A percentile compares a stretch with the other conserved stretches of the same genome.
Evolutionary conservation across 1,140 invertebrate genomes (phyloP).

Genomic region (Carcinoscorpius rotundicauda): DNA sequence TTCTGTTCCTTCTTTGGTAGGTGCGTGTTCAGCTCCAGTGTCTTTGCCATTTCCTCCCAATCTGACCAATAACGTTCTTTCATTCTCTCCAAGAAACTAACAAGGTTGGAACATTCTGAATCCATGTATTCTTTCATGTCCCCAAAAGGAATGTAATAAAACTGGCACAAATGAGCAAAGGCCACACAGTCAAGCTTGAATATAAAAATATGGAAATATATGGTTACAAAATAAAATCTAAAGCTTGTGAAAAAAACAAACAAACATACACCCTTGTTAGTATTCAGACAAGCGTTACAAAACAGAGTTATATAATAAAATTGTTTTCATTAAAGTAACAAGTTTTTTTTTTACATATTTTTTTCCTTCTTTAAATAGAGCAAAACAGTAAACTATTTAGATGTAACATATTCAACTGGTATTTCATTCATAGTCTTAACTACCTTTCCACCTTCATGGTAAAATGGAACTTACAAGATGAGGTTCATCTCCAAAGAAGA

Average conservation of each 20-base stretch:
- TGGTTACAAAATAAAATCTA: too few species aligned
- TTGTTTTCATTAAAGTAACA: too few species aligned
- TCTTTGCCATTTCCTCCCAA: constrained; percentile 75
- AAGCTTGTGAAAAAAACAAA: neutral
- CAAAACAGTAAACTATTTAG: too few species aligned
- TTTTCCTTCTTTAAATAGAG: neutral
- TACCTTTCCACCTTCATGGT: neutral
- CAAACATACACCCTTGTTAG: neutral
- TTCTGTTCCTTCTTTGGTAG: constrained; percentile 65
- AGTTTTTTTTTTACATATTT: too few species aligned
- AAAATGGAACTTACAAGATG: constrained; percentile 48
- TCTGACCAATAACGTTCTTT: constrained; percentile 58
- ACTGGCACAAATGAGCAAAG: constrained; percentile 25
- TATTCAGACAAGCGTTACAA: too few species aligned
- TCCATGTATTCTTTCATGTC: constrained; percentile 24
- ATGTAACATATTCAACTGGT: neutral
- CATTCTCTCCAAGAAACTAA: constrained; percentile 26
- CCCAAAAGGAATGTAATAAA: constrained; percentile 23
- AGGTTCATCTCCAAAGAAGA: constrained; percentile 88
- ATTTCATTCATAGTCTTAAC: neutral
- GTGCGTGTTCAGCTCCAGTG: constrained; percentile 65
- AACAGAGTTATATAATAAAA: too few species aligned
- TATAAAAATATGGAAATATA: too few species aligned
- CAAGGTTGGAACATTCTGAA: constrained; percentile 26
- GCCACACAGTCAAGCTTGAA: constrained; percentile 25